phyloP scores from a whole-genome alignment of 2,797 vertebrate genomes.

The Labroides dimidiatus region DNA sequence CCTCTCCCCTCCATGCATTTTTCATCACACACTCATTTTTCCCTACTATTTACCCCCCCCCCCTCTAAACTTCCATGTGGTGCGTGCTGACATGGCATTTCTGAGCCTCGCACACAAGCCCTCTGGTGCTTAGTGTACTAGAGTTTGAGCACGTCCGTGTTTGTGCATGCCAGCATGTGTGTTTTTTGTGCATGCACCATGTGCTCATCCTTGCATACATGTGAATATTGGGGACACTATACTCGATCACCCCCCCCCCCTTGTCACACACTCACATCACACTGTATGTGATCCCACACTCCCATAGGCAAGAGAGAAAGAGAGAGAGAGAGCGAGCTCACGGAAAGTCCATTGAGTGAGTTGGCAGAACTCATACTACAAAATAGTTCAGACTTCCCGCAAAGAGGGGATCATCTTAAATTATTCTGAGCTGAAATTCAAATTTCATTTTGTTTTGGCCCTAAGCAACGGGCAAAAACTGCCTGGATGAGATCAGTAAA shows the following conservation, averaged over 20 bases:
- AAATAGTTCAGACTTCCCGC: conserved; percentile 44
- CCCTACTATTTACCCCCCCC: conserved; percentile 72
- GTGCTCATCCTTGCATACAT: conserved; percentile 32
- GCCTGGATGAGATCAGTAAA: conserved; percentile 75
- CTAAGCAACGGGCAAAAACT: conserved; percentile 69
- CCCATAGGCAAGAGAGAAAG: conserved; percentile 40
- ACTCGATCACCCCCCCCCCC: conserved; percentile 16
- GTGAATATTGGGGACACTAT: conserved; percentile 36
- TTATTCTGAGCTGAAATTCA: conserved; percentile 76
- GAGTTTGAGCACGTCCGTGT: conserved; percentile 50
- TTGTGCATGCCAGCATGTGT: conserved; percentile 38
- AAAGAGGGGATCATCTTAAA: conserved; percentile 65
- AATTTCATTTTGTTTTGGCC: conserved; percentile 80
- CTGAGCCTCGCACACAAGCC: conserved; percentile 73
- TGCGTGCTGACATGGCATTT: conserved; percentile 79
- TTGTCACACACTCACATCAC: conserved; percentile 34
- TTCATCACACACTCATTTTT: conserved; percentile 70
- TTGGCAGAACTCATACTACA: conserved; percentile 52
- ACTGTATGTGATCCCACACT: conserved; percentile 50
- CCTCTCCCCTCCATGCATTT: conserved; percentile 73
- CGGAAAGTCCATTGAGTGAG: conserved; percentile 50
- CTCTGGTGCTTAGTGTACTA: conserved; percentile 70
- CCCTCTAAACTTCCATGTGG: conserved; percentile 75
- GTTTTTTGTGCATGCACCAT: conserved; percentile 20
- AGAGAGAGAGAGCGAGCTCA: conserved; percentile 7